Conservation (phyloP, 37 sponge, comb jelly and placozoan genomes). For the Halichondria panicea region DNA sequence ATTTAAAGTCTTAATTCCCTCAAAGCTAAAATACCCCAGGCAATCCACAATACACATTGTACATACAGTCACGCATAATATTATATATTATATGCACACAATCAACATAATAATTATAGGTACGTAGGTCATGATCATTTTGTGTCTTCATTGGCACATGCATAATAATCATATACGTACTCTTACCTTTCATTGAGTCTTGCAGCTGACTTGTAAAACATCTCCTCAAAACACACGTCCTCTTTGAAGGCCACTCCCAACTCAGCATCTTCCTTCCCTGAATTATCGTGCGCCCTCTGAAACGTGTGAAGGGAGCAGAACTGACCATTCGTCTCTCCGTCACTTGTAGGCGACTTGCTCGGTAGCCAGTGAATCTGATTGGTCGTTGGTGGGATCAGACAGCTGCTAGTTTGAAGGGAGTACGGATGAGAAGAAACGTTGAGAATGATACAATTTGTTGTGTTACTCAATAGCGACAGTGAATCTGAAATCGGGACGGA, state of each 20-base stretch:
- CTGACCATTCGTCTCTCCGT: background rate
- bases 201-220: conserved; percentile 51
- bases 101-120: no score
- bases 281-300: conserved; percentile 1
- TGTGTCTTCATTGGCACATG: no score
- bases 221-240: conserved; percentile 38
- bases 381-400: conserved; percentile 31
- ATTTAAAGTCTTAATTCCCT: no score
- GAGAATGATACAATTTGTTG: conserved; percentile 54
- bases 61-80: no score
- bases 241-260: conserved; percentile 22
- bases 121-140: no score
- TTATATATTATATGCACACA: no score
- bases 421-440: conserved; percentile 66
- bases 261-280: conserved; percentile 4
- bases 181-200: no score
- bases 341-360: background rate
- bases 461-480: conserved; percentile 5
- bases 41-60: no score
- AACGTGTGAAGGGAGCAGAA: conserved; percentile 29
- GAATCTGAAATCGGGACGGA: background rate
- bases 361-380: conserved; percentile 75
- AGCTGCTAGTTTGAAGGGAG: conserved; percentile 53
- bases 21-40: no score
- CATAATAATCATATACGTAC: no score